Conservation (phyloP, 2,113 vertebrate genomes). For the Sorex fumeus region DNA sequence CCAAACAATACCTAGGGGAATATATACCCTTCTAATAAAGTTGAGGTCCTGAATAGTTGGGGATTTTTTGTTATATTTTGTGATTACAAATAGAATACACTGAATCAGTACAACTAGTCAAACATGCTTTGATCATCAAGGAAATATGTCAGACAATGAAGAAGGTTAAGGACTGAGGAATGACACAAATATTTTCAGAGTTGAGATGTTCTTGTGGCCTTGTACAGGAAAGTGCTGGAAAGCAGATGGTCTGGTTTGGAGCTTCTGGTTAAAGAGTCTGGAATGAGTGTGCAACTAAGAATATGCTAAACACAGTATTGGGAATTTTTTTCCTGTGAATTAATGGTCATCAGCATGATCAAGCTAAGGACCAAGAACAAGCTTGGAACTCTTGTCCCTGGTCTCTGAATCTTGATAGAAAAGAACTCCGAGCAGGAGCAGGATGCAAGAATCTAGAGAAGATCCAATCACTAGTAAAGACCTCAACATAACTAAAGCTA, state of each 20-base stretch:
- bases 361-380: not conserved
- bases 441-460: not conserved
- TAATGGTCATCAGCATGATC: not conserved
- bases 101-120: not conserved
- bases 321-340: too few relatives aligned
- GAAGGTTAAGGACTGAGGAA: not conserved
- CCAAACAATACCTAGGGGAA: not conserved
- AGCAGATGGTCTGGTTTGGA: not conserved
- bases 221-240: not conserved
- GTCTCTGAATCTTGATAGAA: rapidly evolving
- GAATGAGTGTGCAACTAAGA: not conserved
- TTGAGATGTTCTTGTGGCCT: not conserved
- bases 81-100: not conserved
- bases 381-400: not conserved
- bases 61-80: not conserved
- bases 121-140: not conserved
- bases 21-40: not conserved
- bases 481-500: not conserved
- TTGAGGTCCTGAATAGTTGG: not conserved
- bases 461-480: not conserved
- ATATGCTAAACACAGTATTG: rapidly evolving
- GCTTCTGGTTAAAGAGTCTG: too few relatives aligned
- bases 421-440: not conserved
- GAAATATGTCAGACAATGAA: not conserved
- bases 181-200: not conserved